These are phyloP conservation scores for Ictalurus punctatus DNA, from an alignment of 2,113 vertebrate genomes.

Conservation along the genomic window DNA sequence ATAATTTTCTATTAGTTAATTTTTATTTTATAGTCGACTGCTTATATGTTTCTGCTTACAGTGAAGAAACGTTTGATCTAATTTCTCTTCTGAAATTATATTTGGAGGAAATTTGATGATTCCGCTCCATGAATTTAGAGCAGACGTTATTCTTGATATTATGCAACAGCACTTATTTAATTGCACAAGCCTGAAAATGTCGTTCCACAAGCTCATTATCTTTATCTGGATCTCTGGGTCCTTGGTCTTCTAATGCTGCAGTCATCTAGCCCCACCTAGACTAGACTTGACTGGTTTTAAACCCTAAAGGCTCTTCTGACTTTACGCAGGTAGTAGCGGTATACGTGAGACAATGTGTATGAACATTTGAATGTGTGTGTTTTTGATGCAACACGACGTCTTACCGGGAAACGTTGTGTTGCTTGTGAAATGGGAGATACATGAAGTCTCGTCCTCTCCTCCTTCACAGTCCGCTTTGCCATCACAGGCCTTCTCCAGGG, in stretches of 20 bases:
- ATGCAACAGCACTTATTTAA: too few relatives aligned
- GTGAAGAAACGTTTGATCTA: too few relatives aligned
- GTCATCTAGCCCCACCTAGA: neutral
- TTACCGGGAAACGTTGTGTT: slow-evolving; percentile 73
- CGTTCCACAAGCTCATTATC: neutral
- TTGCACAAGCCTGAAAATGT: too few relatives aligned
- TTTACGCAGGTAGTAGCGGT: neutral
- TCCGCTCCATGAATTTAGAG: too few relatives aligned
- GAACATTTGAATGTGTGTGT: neutral
- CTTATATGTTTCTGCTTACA: too few relatives aligned
- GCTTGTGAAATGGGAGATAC: slow-evolving; percentile 62
- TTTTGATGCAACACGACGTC: neutral
- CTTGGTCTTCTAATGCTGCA: neutral
- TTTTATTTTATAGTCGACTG: too few relatives aligned
- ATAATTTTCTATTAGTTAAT: too few relatives aligned
- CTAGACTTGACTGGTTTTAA: neutral
- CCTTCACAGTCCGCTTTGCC: slow-evolving; percentile 74
- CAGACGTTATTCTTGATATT: too few relatives aligned
- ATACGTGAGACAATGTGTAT: neutral
- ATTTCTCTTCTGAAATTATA: too few relatives aligned
- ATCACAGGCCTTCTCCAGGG: slow-evolving; percentile 72
- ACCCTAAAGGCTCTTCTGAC: neutral
- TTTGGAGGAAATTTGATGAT: too few relatives aligned
- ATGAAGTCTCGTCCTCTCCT: slow-evolving; percentile 81
- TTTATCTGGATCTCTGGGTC: neutral